Conservation (phyloP, 1,140 invertebrate genomes). For the Sitobion miscanthi region DNA sequence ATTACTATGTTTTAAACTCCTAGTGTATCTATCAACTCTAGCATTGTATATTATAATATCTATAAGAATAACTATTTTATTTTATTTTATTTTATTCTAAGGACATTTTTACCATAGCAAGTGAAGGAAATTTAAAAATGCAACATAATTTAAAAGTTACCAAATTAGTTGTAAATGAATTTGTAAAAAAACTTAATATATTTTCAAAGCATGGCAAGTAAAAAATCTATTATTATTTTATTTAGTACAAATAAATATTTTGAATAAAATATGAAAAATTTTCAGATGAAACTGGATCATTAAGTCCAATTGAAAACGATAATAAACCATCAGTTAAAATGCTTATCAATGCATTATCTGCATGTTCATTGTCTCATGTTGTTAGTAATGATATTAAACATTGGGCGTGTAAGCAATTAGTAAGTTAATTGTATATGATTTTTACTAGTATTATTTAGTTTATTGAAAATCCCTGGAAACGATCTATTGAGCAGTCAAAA, state of each 20-base stretch:
- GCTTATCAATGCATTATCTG: constrained; percentile 70
- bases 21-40: no score
- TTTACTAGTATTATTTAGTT: not conserved
- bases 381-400: constrained; percentile 65
- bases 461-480: not conserved
- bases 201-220: constrained; percentile 31
- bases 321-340: constrained; percentile 58
- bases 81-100: not conserved
- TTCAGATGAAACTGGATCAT: constrained; percentile 7
- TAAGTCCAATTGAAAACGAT: constrained; percentile 25
- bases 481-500: not conserved
- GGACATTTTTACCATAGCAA: constrained; percentile 41
- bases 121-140: constrained; percentile 39
- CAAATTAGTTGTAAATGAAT: constrained; percentile 35
- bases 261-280: not conserved
- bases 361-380: constrained; percentile 68
- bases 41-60: not conserved
- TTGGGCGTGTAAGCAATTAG: constrained; percentile 71
- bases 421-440: constrained; percentile 57
- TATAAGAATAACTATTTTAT: not conserved
- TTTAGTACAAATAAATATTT: not conserved
- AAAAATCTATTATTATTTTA: not conserved
- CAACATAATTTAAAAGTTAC: constrained; percentile 39
- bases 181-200: constrained; percentile 43
- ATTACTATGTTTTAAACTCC: no score